These are phyloP conservation scores for Geotrupes spiniger DNA, from an alignment of 2,888 invertebrate species.

Conservation along the genomic window DNA sequence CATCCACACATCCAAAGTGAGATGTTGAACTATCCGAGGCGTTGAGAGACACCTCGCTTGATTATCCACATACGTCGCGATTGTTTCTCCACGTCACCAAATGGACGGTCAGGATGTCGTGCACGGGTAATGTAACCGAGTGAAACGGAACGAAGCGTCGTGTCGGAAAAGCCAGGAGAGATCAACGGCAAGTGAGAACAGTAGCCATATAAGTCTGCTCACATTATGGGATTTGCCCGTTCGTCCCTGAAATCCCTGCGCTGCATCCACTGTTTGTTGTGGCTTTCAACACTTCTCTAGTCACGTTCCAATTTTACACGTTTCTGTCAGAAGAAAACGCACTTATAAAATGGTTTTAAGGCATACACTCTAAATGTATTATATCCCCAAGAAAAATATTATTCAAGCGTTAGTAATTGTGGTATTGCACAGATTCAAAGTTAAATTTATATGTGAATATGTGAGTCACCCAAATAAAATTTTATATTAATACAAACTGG, in stretches of 20 bases:
- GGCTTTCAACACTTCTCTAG: slow-evolving; percentile 1
- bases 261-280: slow-evolving; percentile 16
- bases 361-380: too few species aligned
- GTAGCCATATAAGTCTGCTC: slow-evolving; percentile 29
- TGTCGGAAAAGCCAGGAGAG: slow-evolving; percentile 16
- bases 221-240: slow-evolving; percentile 25
- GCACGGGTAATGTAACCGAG: not conserved
- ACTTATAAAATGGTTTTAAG: too few species aligned
- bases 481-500: not conserved
- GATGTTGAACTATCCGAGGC: slow-evolving; percentile 24
- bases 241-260: slow-evolving; percentile 24
- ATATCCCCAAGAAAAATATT: too few species aligned
- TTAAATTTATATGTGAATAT: too few species aligned
- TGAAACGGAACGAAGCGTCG: slow-evolving; percentile 11
- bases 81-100: slow-evolving; percentile 9
- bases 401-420: too few species aligned
- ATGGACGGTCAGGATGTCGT: slow-evolving; percentile 1
- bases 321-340: too few species aligned
- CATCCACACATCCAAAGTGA: slow-evolving; percentile 23
- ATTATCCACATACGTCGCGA: slow-evolving; percentile 11
- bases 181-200: slow-evolving; percentile 28
- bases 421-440: too few species aligned
- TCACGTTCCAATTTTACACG: too few species aligned
- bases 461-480: not conserved
- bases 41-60: slow-evolving; percentile 20